phyloP scores from a whole-genome alignment of 2,888 invertebrate genomes.

The Oscheius onirici region DNA sequence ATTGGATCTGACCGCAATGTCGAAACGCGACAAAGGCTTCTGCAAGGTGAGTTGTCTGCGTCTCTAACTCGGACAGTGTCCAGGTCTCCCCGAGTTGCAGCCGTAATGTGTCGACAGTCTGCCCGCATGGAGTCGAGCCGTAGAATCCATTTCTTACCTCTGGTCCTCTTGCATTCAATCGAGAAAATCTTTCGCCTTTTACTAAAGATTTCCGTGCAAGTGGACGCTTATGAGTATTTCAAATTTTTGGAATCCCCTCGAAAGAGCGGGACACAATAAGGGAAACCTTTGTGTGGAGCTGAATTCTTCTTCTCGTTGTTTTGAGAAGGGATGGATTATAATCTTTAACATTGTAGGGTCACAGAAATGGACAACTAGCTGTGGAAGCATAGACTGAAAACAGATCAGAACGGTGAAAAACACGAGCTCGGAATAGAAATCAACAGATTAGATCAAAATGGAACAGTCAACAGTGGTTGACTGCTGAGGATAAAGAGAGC shows the following conservation, averaged over 20 bases:
- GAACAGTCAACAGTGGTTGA: too few species aligned
- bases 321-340: not conserved
- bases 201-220: constrained; percentile 66
- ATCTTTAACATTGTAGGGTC: not conserved
- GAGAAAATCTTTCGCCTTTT: constrained; percentile 68
- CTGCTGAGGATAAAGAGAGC: not conserved
- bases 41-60: constrained; percentile 17
- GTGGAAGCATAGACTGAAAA: not conserved
- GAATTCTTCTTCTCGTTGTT: not conserved
- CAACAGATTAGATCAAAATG: too few species aligned
- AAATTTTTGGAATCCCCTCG: constrained; percentile 32
- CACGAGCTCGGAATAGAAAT: too few species aligned
- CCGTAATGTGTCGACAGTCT: not conserved
- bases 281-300: not conserved
- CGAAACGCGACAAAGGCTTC: constrained; percentile 1
- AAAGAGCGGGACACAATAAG: constrained; percentile 17
- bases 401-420: too few species aligned
- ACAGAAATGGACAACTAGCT: not conserved
- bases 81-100: not conserved
- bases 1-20: constrained; percentile 13
- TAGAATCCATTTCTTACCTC: not conserved
- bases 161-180: constrained; percentile 40
- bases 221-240: constrained; percentile 32
- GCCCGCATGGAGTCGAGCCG: not conserved
- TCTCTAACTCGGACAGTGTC: not conserved